These are phyloP conservation scores for Heliothis virescens DNA, from an alignment of 1,140 invertebrate genomes.

Conservation along the genomic window DNA sequence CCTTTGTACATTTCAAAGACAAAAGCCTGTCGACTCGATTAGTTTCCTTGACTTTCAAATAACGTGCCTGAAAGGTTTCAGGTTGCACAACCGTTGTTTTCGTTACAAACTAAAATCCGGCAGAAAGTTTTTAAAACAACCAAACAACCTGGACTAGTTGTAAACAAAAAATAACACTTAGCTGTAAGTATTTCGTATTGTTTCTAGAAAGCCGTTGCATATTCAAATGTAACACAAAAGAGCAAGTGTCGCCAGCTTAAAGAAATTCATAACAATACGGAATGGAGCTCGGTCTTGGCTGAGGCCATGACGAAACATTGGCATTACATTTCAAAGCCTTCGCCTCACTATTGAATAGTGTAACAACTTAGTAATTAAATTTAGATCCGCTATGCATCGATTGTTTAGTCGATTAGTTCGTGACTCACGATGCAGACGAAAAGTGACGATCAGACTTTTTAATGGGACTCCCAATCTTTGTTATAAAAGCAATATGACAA, in stretches of 20 bases:
- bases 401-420: constrained; percentile 42
- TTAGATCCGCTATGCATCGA: constrained; percentile 34
- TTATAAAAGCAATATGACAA: constrained; percentile 16
- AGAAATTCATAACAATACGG: constrained; percentile 73
- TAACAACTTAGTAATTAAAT: constrained; percentile 40
- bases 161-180: constrained; percentile 56
- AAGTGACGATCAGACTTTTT: constrained; percentile 3
- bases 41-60: constrained; percentile 45
- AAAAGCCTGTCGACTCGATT: neutral
- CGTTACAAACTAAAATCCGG: constrained; percentile 50
- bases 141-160: constrained; percentile 47
- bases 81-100: constrained; percentile 49
- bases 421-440: constrained; percentile 26
- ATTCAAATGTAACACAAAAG: constrained; percentile 65
- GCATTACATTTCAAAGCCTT: constrained; percentile 45
- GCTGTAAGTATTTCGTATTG: constrained; percentile 57
- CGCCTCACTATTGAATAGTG: constrained; percentile 12
- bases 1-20: neutral
- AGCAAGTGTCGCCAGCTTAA: constrained; percentile 61
- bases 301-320: constrained; percentile 39
- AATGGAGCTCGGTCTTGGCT: constrained; percentile 21
- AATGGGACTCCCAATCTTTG: neutral
- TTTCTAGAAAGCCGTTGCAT: constrained; percentile 75
- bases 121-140: constrained; percentile 52
- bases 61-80: constrained; percentile 39